Base-by-base conservation (phyloP, 2,113 vertebrate species). In the Myiopsitta monachus region DNA sequence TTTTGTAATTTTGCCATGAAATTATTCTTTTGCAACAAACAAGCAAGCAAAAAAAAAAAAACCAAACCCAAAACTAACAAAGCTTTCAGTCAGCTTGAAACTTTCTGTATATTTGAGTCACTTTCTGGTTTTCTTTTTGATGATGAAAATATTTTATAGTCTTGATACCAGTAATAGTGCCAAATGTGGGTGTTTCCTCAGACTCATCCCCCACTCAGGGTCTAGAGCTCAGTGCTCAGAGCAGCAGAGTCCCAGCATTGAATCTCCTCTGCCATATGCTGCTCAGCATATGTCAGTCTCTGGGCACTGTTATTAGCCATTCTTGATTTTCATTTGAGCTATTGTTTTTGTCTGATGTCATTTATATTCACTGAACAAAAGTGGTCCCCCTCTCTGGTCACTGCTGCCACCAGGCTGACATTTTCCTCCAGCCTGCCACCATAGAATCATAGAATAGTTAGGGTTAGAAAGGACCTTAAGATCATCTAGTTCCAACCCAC, bases 1-100 rank as follows among this genome's bases (percentile, higher is more conserved):
- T 52, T 52, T 62, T 55, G 27, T 77, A 22, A 61, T 67, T 47
- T 85, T 76, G 28, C n/a, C 22, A 28, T 3, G 2, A 81, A 24
- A 38, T 9, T 43, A 80, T 11, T 73, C 10, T 76, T 76, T 10
- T 28, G 6, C 3, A 4, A 13, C 7, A 31, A 54, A 59, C 54
- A 14, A 19, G 9, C 33, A 28, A 49, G 19, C 30, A 49, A 41
- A 28, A 2, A 7, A 5, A 38, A 64, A 84, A 79, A 41, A 0
- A 2, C 57, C 6, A 1, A 41, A 0, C 4, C 57, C 6, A 1
- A 59, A 23, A n/a, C 31, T 57, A 57, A 57, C 57, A 22, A 59
- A 55, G 9, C 5, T 80, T 83, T 55, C 26, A 63, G 38, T 77
- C 73, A 92, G 8, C 23, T 77, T 70, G 49, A 93, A 83, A 51